Percentiles rank a stretch among this genome's conserved stretches.
These are phyloP conservation scores for Machimus rusticus DNA, from an alignment of 2,888 invertebrate species.

Conservation along the genomic window DNA sequence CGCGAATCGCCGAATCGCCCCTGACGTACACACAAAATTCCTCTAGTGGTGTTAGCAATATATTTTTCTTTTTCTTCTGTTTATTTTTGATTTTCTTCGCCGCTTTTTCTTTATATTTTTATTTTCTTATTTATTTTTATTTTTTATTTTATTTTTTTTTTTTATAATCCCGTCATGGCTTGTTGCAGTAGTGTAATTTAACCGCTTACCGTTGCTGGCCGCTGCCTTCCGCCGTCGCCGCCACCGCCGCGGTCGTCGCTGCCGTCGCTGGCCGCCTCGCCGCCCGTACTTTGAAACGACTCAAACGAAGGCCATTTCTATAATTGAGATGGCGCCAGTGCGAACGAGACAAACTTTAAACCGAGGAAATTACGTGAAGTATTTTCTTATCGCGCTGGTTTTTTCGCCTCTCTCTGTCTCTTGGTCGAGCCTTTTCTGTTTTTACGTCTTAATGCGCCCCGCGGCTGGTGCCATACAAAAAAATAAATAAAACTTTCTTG, in stretches of 20 bases:
- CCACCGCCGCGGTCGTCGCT: neutral
- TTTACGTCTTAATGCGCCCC: constrained; percentile 29
- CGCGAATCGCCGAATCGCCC: neutral
- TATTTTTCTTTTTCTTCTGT: neutral
- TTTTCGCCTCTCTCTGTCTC: neutral
- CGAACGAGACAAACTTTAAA: constrained; percentile 41
- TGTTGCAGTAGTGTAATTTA: constrained; percentile 32
- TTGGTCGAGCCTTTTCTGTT: constrained; percentile 13
- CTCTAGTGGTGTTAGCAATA: neutral
- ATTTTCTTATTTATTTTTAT: no score
- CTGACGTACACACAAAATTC: neutral
- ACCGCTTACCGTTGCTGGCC: constrained; percentile 1
- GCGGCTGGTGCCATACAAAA: neutral
- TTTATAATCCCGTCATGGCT: constrained; percentile 1
- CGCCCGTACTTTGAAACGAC: constrained; percentile 5
- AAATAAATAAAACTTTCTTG: neutral
- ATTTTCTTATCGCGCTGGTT: constrained; percentile 14
- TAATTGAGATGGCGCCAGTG: constrained; percentile 52
- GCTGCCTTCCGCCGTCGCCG: neutral
- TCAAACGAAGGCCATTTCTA: constrained; percentile 44
- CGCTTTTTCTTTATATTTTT: neutral
- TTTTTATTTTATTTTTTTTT: no score
- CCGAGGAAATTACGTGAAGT: constrained; percentile 31
- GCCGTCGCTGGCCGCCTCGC: neutral
- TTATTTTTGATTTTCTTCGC: neutral